Evolutionary conservation across 1,140 invertebrate species (phyloP).

Genomic region (Muscidifurax raptorellus): DNA sequence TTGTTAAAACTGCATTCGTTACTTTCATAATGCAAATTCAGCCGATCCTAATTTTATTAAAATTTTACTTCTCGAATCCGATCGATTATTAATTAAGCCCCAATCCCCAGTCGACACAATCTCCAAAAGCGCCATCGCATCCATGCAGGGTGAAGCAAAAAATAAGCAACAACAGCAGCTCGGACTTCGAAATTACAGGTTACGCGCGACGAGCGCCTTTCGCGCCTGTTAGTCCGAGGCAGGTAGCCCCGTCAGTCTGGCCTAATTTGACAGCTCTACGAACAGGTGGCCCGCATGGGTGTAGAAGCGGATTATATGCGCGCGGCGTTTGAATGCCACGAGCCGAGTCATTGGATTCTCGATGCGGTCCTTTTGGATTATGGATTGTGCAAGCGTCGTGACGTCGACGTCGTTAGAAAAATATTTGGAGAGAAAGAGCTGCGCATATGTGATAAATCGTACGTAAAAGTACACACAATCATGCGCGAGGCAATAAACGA

Average conservation of each 20-base stretch:
- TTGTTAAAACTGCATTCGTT: background rate
- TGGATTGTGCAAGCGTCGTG: background rate
- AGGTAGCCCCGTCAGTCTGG: constrained; percentile 39
- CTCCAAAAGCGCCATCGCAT: background rate
- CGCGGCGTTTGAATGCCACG: background rate
- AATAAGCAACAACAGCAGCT: background rate
- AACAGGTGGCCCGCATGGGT: constrained; percentile 29
- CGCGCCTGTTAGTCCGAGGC: constrained; percentile 32
- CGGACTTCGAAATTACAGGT: constrained; percentile 40
- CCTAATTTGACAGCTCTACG: constrained; percentile 46
- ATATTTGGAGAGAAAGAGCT: background rate
- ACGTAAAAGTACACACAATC: background rate
- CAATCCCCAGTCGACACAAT: background rate
- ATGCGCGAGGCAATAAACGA: background rate
- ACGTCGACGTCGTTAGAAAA: background rate
- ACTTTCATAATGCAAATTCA: too few relatives aligned
- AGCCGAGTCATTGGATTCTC: background rate
- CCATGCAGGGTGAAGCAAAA: background rate
- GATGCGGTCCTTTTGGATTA: background rate
- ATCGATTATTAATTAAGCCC: too few relatives aligned
- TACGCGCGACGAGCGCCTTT: constrained; percentile 19
- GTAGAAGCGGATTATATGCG: background rate
- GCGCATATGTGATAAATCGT: background rate
- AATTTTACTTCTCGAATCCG: background rate
- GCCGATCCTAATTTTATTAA: background rate